Base-by-base conservation (phyloP, 2,113 vertebrate genomes). In the Prinia subflava region DNA sequence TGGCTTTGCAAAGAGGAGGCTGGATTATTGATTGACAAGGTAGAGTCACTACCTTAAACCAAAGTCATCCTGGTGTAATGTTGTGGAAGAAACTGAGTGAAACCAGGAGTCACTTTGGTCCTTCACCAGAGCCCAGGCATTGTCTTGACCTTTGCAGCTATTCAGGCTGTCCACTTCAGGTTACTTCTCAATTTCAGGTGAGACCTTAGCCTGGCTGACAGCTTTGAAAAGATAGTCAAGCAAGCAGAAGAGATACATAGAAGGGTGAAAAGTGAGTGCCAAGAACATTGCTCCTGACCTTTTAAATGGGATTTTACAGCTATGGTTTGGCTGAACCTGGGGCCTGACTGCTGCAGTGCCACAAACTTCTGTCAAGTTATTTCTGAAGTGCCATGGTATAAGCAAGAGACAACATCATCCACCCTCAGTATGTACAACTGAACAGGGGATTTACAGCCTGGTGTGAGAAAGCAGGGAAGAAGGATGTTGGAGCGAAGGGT, bases 261-360 rank as follows among this genome's bases (percentile, higher is more conserved):
- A 21, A 21, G 13, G 25, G 41, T 79, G 35, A 85, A 96, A 97
- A 68, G 37, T 18, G 5, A 93, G 80, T 94, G 83, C 86, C 42
- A 65, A 95, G 93, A 97, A 97, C 82, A 84, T 67, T 90, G 68
- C 80, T 87, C 39, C 49, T 97, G 87, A 97, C 88, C 89, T 96
- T 98, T 97, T 94, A 89, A 94, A 94, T 94, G 81, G 89, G 75
- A 91, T 79, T 95, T 73, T 65, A 56, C 94, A 92, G 88, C 57
- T 71, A 75, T 12, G 17, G 70, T 83, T 88, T 87, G 93, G 68
- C 94, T 84, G 87, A 96, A 92, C 56, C 46, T 21, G 68, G 17
- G 49, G 88, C 57, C 68, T 89, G 64, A 55, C 50, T 52, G 70
- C 69, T 63, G 33, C 33, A 84, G 25, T 39, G 19, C 42, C 85